phyloP scores from a whole-genome alignment of 2,113 vertebrate genomes.

The Morone saxatilis region DNA sequence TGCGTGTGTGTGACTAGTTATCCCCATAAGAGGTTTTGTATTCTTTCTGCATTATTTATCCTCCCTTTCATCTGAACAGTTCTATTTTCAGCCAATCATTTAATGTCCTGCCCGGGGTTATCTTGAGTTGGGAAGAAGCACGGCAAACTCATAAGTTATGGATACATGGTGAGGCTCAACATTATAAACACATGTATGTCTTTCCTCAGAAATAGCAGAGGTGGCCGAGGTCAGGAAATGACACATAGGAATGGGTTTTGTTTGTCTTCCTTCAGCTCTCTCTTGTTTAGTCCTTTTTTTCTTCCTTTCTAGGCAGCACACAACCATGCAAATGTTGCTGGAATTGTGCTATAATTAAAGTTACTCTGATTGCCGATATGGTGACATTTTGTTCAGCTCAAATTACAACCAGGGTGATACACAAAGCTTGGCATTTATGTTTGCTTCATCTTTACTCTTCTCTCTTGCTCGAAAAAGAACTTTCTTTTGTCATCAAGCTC shows the following conservation, averaged over 20 bases:
- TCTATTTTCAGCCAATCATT: conserved; percentile 78
- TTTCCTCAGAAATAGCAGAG: conserved; percentile 29
- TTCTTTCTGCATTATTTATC: conserved; percentile 82
- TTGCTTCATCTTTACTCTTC: conserved; percentile 9
- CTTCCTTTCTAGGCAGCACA: neutral
- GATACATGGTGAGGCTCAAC: conserved; percentile 37
- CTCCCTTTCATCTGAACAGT: conserved; percentile 75
- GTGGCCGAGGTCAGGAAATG: conserved; percentile 46
- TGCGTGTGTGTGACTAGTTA: conserved; percentile 66
- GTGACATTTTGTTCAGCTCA: conserved; percentile 58
- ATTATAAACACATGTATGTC: conserved; percentile 57
- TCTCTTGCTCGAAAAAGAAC: conserved; percentile 12
- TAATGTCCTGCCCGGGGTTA: conserved; percentile 68
- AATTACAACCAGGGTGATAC: conserved; percentile 34
- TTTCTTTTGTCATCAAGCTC: conserved; percentile 30
- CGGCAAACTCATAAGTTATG: conserved; percentile 60
- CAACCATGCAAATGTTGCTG: conserved; percentile 37
- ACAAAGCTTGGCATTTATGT: conserved; percentile 47
- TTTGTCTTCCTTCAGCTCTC: conserved; percentile 18
- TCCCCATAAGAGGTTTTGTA: conserved; percentile 79
- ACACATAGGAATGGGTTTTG: conserved; percentile 30
- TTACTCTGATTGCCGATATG: conserved; percentile 53
- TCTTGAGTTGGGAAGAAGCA: conserved; percentile 55
- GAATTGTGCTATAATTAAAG: conserved; percentile 50
- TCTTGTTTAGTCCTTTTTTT: conserved; percentile 32